Percentiles rank a stretch among this genome's conserved stretches.
These are phyloP conservation scores for Brassicogethes aeneus DNA, from an alignment of 2,888 invertebrate genomes.

Conservation along the genomic window DNA sequence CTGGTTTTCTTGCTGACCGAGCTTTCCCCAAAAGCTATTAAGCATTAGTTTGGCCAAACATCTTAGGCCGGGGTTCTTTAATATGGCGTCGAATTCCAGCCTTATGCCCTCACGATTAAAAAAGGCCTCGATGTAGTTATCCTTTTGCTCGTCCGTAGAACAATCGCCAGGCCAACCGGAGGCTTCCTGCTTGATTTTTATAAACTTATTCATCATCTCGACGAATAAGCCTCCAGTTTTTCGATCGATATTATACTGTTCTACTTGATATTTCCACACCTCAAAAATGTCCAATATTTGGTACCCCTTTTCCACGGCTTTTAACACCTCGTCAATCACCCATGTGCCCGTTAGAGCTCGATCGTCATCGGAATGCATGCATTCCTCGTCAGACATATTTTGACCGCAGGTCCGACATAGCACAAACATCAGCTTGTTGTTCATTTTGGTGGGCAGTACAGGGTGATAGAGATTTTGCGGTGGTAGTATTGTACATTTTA, in stretches of 20 bases:
- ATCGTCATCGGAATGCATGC: conserved; percentile 22
- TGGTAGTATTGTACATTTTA: conserved; percentile 16
- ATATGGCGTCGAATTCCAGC: no score
- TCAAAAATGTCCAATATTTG: conserved; percentile 18
- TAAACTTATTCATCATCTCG: conserved; percentile 27
- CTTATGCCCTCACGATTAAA: conserved; percentile 17
- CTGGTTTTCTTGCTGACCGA: no score
- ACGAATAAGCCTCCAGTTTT: conserved; percentile 22
- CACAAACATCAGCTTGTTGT: conserved; percentile 32
- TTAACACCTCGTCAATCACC: no score
- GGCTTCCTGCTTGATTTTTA: conserved; percentile 26
- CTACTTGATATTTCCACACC: conserved; percentile 8
- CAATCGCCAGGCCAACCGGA: conserved; percentile 22
- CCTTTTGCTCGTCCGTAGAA: conserved; percentile 13
- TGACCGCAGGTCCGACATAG: conserved; percentile 31
- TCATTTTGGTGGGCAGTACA: conserved; percentile 13
- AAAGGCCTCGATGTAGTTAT: conserved; percentile 19
- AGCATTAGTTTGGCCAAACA: no score
- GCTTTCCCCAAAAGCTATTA: no score
- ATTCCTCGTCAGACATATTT: conserved; percentile 18
- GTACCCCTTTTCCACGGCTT: conserved; percentile 28
- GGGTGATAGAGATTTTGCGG: conserved; percentile 17
- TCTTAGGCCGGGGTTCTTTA: no score
- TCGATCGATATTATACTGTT: conserved; percentile 20
- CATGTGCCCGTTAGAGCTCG: no score